Conservation (phyloP, 2,797 vertebrate genomes). For the Hoplostethus mediterraneus region DNA sequence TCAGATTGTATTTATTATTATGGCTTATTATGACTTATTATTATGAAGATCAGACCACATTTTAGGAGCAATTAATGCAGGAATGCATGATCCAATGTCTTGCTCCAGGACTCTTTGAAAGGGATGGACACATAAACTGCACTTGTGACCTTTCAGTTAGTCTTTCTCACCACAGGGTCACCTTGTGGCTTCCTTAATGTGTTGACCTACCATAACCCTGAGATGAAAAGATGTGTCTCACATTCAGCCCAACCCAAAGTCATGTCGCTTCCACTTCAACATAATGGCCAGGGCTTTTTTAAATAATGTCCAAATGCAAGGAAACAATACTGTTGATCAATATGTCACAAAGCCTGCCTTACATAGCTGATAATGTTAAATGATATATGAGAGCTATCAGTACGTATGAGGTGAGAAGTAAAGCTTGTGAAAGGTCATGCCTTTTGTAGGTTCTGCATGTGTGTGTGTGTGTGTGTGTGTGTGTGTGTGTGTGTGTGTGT, state of each 20-base stretch:
- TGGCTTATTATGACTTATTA: no score
- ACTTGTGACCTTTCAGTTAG: conserved; percentile 22
- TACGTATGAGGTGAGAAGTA: conserved; percentile 21
- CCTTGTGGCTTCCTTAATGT: conserved; percentile 2
- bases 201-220: background rate
- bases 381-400: conserved; percentile 13
- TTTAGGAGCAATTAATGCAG: no score
- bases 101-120: background rate
- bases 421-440: conserved; percentile 26
- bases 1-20: no score
- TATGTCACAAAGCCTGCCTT: background rate
- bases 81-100: no score
- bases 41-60: no score
- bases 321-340: conserved; percentile 1
- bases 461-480: background rate
- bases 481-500: background rate
- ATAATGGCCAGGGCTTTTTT: background rate
- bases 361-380: conserved; percentile 14
- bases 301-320: background rate
- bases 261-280: background rate
- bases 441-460: conserved; percentile 4
- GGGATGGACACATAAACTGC: background rate
- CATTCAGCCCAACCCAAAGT: background rate
- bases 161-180: background rate
- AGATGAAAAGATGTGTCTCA: background rate